phyloP scores from a whole-genome alignment of 2,113 vertebrate genomes.

The Saguinus imperator region DNA sequence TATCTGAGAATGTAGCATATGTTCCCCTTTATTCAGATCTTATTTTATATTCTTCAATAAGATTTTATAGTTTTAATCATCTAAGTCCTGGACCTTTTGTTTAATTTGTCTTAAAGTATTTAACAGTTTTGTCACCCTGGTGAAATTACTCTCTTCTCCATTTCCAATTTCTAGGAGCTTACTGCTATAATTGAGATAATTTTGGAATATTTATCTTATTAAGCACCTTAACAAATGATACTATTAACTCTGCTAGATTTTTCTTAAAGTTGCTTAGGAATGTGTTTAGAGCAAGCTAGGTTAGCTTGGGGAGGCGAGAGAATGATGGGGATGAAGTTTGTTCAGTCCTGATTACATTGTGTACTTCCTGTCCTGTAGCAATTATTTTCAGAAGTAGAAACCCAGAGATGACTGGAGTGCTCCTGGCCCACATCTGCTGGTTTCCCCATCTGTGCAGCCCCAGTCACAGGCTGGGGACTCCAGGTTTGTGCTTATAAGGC shows the following conservation, averaged over 20 bases:
- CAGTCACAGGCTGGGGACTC: neutral
- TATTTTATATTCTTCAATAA: constrained; percentile 7
- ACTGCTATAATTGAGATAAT: neutral
- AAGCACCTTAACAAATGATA: neutral
- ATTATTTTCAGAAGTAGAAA: neutral
- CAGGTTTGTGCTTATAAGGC: neutral
- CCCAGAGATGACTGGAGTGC: neutral
- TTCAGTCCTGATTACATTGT: neutral
- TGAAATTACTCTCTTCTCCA: neutral
- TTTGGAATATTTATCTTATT: neutral
- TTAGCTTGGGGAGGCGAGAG: neutral
- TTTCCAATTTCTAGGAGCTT: neutral
- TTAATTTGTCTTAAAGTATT: neutral
- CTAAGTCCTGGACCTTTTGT: neutral
- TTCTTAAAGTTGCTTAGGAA: neutral
- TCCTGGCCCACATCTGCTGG: neutral
- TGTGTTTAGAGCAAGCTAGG: neutral
- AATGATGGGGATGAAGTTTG: neutral
- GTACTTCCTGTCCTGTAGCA: neutral
- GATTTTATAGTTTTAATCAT: neutral
- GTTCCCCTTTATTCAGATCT: neutral
- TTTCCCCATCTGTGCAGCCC: neutral
- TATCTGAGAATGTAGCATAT: neutral
- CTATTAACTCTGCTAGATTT: neutral
- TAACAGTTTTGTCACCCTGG: neutral